Evolutionary conservation across 2,888 invertebrate genomes (phyloP).

Genomic region (Ectemnius cavifrons): DNA sequence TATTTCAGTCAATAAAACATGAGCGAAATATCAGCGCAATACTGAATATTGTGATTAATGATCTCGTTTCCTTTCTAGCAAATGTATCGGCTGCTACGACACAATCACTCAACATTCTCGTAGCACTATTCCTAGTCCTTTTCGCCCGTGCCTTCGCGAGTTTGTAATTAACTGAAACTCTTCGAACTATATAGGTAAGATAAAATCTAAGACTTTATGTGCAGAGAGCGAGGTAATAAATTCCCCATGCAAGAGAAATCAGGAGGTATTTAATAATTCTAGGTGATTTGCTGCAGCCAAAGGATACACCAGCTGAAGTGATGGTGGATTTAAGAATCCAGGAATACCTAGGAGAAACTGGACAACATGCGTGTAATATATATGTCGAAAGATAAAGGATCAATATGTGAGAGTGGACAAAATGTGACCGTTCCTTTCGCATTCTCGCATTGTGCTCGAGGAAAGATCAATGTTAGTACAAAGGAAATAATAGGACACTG

Average conservation of each 20-base stretch:
- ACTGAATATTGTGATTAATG: neutral
- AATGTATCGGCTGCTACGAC: constrained; percentile 41
- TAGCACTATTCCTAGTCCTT: constrained; percentile 67
- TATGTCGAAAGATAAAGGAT: neutral
- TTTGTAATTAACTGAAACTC: constrained; percentile 66
- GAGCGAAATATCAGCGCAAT: neutral
- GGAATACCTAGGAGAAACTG: constrained; percentile 56
- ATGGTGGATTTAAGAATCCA: constrained; percentile 58
- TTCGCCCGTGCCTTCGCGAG: constrained; percentile 65
- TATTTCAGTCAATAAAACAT: constrained; percentile 6
- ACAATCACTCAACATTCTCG: constrained; percentile 38
- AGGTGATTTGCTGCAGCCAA: constrained; percentile 77
- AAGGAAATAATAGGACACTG: constrained; percentile 12
- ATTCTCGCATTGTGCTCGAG: constrained; percentile 7
- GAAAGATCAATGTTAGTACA: constrained; percentile 2
- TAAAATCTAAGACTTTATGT: neutral
- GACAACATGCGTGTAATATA: constrained; percentile 22
- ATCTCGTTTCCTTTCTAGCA: constrained; percentile 14
- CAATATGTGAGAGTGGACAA: no score
- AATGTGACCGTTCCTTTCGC: no score
- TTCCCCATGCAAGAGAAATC: neutral
- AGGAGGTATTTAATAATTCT: neutral
- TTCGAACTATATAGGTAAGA: constrained; percentile 69
- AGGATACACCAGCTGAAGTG: constrained; percentile 71
- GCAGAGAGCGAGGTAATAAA: neutral